phyloP scores from a whole-genome alignment of 2,797 vertebrate species.

The Vultur gryphus region DNA sequence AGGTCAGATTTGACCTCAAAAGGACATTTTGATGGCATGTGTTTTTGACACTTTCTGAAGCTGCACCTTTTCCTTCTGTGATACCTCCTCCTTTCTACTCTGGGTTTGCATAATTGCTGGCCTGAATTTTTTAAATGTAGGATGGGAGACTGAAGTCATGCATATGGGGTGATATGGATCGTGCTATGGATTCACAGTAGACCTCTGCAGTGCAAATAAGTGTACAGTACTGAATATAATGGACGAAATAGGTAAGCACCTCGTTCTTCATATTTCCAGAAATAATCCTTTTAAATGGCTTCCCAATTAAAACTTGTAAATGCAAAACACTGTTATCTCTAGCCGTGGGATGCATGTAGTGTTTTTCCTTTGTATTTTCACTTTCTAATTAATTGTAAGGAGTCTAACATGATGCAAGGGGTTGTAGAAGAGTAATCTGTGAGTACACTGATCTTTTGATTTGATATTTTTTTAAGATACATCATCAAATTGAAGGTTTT shows the following conservation, averaged over 20 bases:
- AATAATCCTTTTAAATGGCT: background rate
- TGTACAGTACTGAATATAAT: conserved; percentile 1
- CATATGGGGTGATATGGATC: background rate
- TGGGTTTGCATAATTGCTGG: background rate
- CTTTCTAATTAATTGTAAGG: background rate
- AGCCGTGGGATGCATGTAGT: background rate
- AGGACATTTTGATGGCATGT: background rate
- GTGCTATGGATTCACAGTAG: conserved; percentile 4
- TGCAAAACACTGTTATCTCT: background rate
- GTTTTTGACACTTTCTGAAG: background rate
- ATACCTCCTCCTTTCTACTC: background rate
- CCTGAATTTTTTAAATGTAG: background rate
- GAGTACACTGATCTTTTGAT: background rate
- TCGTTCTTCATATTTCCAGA: background rate
- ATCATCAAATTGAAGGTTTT: background rate
- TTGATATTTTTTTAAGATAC: background rate
- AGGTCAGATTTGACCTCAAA: background rate
- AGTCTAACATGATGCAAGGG: background rate
- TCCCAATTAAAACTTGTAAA: background rate
- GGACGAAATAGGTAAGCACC: conserved; percentile 46
- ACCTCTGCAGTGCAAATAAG: background rate
- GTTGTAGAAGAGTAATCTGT: background rate
- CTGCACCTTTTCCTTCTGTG: background rate
- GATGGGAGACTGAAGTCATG: background rate
- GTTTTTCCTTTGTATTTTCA: background rate